Percentiles rank a stretch among this genome's conserved stretches.
Evolutionary conservation across 2,113 vertebrate species (phyloP).

Genomic region (Micronisus gabar): DNA sequence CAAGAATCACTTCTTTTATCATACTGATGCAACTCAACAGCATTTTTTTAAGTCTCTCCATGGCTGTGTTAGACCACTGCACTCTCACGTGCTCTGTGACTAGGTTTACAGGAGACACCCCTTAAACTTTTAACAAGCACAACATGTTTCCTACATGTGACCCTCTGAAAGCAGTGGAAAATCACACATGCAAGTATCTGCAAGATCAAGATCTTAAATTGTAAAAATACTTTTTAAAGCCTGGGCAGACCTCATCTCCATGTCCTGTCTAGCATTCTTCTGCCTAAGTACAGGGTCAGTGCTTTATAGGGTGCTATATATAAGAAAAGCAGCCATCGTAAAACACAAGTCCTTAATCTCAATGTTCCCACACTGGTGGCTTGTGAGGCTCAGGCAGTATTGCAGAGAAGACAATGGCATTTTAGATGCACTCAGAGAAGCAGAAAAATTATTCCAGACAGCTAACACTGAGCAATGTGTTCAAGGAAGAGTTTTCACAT

Average conservation of each 20-base stretch:
- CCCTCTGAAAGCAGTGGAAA: neutral
- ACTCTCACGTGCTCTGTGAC: neutral
- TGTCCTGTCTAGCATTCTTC: neutral
- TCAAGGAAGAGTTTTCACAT: constrained; percentile 18
- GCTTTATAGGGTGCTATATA: neutral
- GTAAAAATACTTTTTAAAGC: neutral
- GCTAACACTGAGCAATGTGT: neutral
- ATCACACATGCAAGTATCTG: neutral
- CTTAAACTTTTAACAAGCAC: neutral
- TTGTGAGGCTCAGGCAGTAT: neutral
- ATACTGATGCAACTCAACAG: neutral
- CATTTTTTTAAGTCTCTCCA: neutral
- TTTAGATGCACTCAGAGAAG: neutral
- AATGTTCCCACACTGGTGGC: neutral
- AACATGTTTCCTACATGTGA: neutral
- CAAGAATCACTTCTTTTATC: neutral
- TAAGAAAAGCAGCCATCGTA: neutral
- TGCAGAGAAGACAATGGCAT: neutral
- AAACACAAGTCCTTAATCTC: neutral
- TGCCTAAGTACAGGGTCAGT: neutral
- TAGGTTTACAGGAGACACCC: neutral
- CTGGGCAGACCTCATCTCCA: neutral
- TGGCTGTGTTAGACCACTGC: neutral
- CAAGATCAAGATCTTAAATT: neutral
- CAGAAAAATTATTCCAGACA: constrained; percentile 6